These are phyloP conservation scores for Troides aeacus DNA, from an alignment of 2,888 invertebrate species.

Conservation along the genomic window DNA sequence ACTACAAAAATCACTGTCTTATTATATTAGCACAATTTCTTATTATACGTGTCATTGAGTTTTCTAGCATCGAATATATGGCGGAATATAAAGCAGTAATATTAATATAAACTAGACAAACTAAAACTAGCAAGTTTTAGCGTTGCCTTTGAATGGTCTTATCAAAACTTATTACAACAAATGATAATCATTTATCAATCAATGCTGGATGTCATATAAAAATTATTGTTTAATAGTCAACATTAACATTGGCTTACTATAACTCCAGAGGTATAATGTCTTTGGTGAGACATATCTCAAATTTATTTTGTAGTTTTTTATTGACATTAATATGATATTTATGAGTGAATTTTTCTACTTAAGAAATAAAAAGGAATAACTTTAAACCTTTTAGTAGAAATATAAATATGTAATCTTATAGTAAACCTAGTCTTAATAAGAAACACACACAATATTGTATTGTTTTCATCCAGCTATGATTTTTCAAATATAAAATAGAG, in stretches of 20 bases:
- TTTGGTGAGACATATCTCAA: too few relatives aligned
- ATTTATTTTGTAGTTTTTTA: too few relatives aligned
- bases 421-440: too few relatives aligned
- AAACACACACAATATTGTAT: too few relatives aligned
- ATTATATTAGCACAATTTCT: neutral
- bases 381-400: too few relatives aligned
- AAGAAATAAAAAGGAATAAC: too few relatives aligned
- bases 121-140: neutral
- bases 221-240: neutral
- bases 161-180: neutral
- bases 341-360: too few relatives aligned
- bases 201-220: constrained; percentile 6
- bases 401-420: too few relatives aligned
- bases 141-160: neutral
- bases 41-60: neutral
- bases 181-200: constrained; percentile 2
- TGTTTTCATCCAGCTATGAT: constrained; percentile 9
- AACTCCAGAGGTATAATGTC: too few relatives aligned
- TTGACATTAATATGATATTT: too few relatives aligned
- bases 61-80: neutral
- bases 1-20: neutral
- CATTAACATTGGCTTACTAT: too few relatives aligned
- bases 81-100: constrained; percentile 5
- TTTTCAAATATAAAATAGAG: constrained; percentile 1
- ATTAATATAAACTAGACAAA: constrained; percentile 4